Conservation (phyloP, 2,888 invertebrate species). For the Acanthosepion esculentum region DNA sequence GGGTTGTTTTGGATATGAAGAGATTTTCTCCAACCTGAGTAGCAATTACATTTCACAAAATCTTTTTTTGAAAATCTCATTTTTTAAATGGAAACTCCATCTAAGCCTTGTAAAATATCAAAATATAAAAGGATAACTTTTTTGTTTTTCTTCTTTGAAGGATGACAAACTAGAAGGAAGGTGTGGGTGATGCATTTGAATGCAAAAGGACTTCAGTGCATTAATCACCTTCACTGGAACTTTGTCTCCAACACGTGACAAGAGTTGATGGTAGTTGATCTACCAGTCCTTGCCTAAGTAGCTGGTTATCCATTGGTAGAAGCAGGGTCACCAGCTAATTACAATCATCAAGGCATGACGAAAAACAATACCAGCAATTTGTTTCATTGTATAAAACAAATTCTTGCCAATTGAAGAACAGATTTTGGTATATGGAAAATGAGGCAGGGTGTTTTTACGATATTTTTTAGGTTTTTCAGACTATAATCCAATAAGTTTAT, state of each 20-base stretch:
- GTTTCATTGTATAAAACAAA: neutral
- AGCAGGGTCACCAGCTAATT: neutral
- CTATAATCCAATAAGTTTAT: neutral
- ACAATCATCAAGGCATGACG: neutral
- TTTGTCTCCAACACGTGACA: neutral
- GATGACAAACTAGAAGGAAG: neutral
- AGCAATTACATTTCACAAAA: neutral
- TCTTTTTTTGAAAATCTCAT: neutral
- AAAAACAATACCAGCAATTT: neutral
- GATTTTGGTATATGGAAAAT: neutral
- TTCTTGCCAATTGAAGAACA: neutral
- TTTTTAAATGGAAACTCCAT: neutral
- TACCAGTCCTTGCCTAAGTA: neutral
- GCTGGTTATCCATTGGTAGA: neutral
- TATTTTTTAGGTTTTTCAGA: neutral
- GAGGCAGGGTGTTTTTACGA: neutral
- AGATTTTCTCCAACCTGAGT: no score
- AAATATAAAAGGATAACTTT: neutral
- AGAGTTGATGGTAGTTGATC: neutral
- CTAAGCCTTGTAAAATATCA: neutral
- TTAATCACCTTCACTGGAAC: conserved; percentile 9
- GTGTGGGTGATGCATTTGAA: neutral
- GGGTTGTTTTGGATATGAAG: no score
- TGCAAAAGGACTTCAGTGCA: neutral
- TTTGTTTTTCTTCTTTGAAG: neutral